These are phyloP conservation scores for Diabrotica balteata DNA, from an alignment of 2,888 invertebrate species.

Conservation along the genomic window DNA sequence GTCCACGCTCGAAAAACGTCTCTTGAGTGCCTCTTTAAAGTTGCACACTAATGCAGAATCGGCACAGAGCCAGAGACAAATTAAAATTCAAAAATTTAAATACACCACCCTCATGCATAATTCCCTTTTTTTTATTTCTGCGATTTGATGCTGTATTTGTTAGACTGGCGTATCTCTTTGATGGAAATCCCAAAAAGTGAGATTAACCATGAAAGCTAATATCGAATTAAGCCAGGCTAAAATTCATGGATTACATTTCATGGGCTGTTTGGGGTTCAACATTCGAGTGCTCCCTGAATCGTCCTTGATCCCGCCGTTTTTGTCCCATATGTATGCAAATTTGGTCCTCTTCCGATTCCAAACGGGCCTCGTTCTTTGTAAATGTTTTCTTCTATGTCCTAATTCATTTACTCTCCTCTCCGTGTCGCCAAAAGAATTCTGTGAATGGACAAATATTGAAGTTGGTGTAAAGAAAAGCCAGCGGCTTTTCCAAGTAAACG, in stretches of 20 bases:
- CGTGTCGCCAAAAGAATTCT: conserved; percentile 5
- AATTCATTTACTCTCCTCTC: background rate
- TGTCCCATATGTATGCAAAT: conserved; percentile 29
- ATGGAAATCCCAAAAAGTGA: conserved; percentile 12
- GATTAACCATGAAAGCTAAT: conserved; percentile 28
- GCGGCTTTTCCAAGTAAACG: background rate
- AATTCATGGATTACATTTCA: conserved; percentile 28
- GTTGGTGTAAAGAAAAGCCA: background rate
- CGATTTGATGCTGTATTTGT: background rate
- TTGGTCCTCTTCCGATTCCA: conserved; percentile 15
- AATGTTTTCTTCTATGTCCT: conserved; percentile 2
- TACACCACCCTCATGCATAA: conserved; percentile 2
- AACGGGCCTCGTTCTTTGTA: conserved; percentile 6
- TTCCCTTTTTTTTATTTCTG: conserved; percentile 1
- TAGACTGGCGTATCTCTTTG: conserved; percentile 5
- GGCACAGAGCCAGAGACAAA: background rate
- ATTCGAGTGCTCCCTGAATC: conserved; percentile 15
- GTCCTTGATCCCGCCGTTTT: conserved; percentile 22
- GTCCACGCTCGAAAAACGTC: too few species aligned
- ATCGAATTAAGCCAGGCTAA: conserved; percentile 23
- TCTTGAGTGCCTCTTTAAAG: background rate
- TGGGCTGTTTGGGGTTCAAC: conserved; percentile 20
- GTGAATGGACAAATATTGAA: conserved; percentile 6
- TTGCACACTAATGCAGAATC: background rate
- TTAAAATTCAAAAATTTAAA: background rate